Base-by-base conservation (phyloP, 2,797 vertebrate genomes). In the Enteromius unitaeniatus region DNA sequence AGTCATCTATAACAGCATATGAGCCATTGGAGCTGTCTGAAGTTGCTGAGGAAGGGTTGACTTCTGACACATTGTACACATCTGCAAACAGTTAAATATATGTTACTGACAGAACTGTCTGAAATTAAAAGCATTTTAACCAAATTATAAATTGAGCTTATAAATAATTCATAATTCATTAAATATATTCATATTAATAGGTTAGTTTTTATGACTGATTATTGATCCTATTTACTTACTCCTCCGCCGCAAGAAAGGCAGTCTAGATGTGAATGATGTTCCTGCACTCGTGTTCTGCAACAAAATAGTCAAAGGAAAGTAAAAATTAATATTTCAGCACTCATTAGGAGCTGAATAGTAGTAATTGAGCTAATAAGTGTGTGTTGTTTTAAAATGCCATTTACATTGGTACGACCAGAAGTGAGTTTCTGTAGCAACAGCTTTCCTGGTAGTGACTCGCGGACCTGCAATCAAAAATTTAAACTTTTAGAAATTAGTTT, bases 391-490 rank as follows among this genome's bases (percentile, higher is more conserved):
- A 37, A 37, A 81, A 26, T 1, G 31, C 13, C n/a, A 26, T 87
- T 91, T 90, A 93, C 93, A 88, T 8, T 82, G 49, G 91, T 93
- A 6, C 47, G 23, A 26, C 19, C 74, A 34, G 86, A 87, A 60
- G 45, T 86, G 86, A 34, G 0, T 10, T 76, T 85, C 11, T 5
- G 23, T 40, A 58, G 83, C 51, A 42, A 2, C 76, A 34, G 78
- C 11, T 1, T 89, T 3, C 13, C 37, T 60, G 74, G 17, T 1
- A 94, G 31, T 86, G 86, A 89, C 75, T 88, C 82, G 34, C 88
- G 89, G 79, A 94, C 91, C 94, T 95, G 87, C 78, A 89, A 91
- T 75, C 31, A 72, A 67, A 47, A 0, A 78, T 15, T 76, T 76
- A 58, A 42, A 34, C 34, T 34, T 34, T 5, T 34, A 34, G 34